Percentiles rank a stretch among this genome's conserved stretches.
These are phyloP conservation scores for Rhombomys opimus DNA, from an alignment of 2,113 vertebrate species.

Conservation along the genomic window DNA sequence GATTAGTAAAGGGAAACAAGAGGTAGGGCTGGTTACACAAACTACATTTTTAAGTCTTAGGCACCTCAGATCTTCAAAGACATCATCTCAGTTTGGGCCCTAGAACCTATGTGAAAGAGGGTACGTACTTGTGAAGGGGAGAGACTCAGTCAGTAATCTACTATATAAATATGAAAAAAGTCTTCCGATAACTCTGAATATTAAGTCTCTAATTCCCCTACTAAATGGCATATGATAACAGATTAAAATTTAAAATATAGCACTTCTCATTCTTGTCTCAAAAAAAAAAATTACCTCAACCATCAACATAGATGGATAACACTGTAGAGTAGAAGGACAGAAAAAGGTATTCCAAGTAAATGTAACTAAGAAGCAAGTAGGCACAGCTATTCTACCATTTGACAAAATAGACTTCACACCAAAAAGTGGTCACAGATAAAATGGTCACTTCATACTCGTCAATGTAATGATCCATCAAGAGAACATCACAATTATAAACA, in stretches of 20 bases:
- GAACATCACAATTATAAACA: not conserved
- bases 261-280: not conserved
- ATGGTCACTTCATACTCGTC: not conserved
- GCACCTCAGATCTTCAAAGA: too few species aligned
- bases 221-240: not conserved
- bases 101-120: too few species aligned
- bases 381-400: not conserved
- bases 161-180: too few species aligned
- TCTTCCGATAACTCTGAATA: not conserved
- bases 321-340: not conserved
- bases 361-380: not conserved
- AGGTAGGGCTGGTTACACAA: too few species aligned
- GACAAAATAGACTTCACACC: not conserved
- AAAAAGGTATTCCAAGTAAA: not conserved
- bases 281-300: not conserved
- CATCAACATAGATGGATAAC: not conserved
- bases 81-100: too few species aligned
- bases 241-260: not conserved
- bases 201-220: not conserved
- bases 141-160: too few species aligned
- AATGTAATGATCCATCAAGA: not conserved
- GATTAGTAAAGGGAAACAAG: too few species aligned
- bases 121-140: too few species aligned
- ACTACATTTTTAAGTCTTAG: too few species aligned
- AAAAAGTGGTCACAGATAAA: not conserved